Evolutionary conservation across 2,888 invertebrate genomes (phyloP), one percentile per base, ranked within the genome.

Genomic region (Boloria euphrosyne): DNA sequence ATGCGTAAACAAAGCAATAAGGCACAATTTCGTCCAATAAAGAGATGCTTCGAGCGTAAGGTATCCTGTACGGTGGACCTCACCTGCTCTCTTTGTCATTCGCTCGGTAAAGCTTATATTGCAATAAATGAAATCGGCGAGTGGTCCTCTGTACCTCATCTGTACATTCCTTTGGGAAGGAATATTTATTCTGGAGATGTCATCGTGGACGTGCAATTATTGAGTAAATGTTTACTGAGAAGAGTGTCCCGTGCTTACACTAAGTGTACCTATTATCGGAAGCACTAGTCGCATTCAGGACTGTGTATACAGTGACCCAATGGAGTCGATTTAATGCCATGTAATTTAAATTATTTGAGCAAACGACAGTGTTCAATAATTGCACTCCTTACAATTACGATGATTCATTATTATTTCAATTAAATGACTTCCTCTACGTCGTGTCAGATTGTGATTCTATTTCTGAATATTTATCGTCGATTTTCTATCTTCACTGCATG

Each of bases 191-290:
- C 87, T 79, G 82, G 78, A 73, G 81, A 81, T 85, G 87, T 88
- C 83, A 84, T 86, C 82, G 83, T 85, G 80, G 84, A 87, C 84
- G 86, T 82, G 84, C 88, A 90, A 89, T 91, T 88, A 90, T 89
- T 88, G 90, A 88, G 84, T 82, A 89, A 91, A 90, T 88, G 86
- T 90, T 90, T 89, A 84, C 87, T 74, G 73, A 83, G 79, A 77
- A 82, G 81, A 90, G 88, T 86, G 83, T 84, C 80, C 84, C 79
- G 55, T 61, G 60, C 78, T 81, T 81, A 81, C 83, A 83, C 78
- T 85, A 87, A 89, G 83, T 81, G 80, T 81, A 80, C 79, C 82
- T 80, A 84, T 87, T 87, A 84, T 78, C 80, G 80, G 78, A 82
- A 82, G 82, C 78, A 84, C 85, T 82, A 82, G 83, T 84, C 84